Evolutionary conservation across 2,888 invertebrate species (phyloP), one percentile per base, ranked within the genome.

Genomic region (Dryobota labecula): DNA sequence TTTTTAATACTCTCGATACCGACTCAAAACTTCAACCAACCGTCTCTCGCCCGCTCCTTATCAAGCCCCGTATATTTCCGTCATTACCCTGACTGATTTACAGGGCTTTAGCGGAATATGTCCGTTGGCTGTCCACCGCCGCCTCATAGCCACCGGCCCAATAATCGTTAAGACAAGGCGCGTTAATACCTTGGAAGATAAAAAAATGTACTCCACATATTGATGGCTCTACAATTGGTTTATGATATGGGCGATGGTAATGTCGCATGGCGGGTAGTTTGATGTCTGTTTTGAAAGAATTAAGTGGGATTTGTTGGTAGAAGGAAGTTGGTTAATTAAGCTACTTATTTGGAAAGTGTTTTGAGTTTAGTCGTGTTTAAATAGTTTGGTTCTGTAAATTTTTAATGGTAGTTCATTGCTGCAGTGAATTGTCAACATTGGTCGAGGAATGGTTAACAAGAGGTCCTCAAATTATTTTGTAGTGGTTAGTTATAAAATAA

Each of bases 151-250:
- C 92, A 91, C 91, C 88, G 91, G 85, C 89, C 87, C 92, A 92
- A 94, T 94, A 93, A 93, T 93, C 94, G 93, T 94, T 94, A 94
- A 94, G 92, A 92, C 92, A 92, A 93, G 91, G 78, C 89, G 89
- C 90, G 90, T 92, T 92, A 91, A 92, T 92, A 91, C 90, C 89
- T 89, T 90, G 88, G 82, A 76, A 88, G 88, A 89, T 87, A 87
- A 89, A 88, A 86, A 84, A 85, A 83, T 60, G 64, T 87, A 88
- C 86, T 88, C 86, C 77, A 86, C 82, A 83, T 86, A 84, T 90
- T 91, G 88, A 90, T 90, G 86, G 83, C 66, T 82, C 88, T 88
- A 89, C 88, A 91, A 90, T 91, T 89, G 89, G 84, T 89, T 88
- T 89, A 87, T 87, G 87, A 79, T 81, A 79, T 71, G 72, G 56